Evolutionary conservation across 2,113 vertebrate genomes (phyloP).

Genomic region (Oryzias woworae): DNA sequence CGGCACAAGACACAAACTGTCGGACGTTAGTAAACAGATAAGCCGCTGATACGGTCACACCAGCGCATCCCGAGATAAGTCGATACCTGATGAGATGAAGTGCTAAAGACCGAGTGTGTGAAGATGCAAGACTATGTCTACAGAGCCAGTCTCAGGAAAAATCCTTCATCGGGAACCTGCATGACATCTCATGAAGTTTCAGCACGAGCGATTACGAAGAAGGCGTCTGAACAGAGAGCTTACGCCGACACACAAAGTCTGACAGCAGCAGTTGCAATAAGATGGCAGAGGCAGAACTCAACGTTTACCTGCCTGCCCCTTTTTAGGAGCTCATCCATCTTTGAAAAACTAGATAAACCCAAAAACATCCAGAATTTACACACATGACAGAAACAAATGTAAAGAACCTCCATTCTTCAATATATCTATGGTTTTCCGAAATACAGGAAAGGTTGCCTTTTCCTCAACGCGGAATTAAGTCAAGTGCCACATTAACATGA

Average conservation of each 20-base stretch:
- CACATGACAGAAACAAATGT: too few relatives aligned
- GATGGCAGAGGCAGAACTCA: too few relatives aligned
- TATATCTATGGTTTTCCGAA: too few relatives aligned
- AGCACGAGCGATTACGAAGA: not conserved
- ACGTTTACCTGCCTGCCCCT: too few relatives aligned
- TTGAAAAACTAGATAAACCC: too few relatives aligned
- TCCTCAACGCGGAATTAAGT: not conserved
- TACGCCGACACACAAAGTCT: not conserved
- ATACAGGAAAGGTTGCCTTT: too few relatives aligned
- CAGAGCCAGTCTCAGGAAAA: not conserved
- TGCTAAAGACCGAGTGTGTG: constrained; percentile 5
- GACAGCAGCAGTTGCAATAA: too few relatives aligned
- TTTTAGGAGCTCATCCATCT: too few relatives aligned
- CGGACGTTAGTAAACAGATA: constrained; percentile 7
- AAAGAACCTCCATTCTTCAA: too few relatives aligned
- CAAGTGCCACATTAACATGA: not conserved
- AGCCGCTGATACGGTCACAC: not conserved
- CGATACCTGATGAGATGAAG: constrained; percentile 4
- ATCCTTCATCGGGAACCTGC: not conserved
- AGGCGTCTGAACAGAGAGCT: not conserved
- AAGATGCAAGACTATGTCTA: constrained; percentile 6
- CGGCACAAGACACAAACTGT: constrained; percentile 14
- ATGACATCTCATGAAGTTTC: not conserved
- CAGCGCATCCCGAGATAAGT: not conserved
- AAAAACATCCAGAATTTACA: too few relatives aligned